These are phyloP conservation scores for Oreohelix idahoensis DNA, from an alignment of 1,140 invertebrate genomes.

Conservation along the genomic window DNA sequence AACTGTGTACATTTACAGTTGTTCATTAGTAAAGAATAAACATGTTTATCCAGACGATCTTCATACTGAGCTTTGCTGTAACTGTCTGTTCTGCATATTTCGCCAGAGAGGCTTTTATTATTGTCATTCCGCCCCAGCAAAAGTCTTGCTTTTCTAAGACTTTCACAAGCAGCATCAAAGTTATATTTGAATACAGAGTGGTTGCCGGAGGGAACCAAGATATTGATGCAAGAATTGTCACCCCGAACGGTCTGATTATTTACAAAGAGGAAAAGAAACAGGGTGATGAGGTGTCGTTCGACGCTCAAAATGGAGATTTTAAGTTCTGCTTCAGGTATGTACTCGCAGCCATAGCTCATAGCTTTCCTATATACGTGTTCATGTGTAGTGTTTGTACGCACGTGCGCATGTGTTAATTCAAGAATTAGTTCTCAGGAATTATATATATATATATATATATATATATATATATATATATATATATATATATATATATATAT, in stretches of 20 bases:
- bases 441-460: too few species aligned
- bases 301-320: conserved; percentile 27
- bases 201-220: not conserved
- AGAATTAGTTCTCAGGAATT: too few species aligned
- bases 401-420: too few species aligned
- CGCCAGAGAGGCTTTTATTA: conserved; percentile 13
- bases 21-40: not conserved
- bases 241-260: conserved; percentile 4
- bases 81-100: not conserved
- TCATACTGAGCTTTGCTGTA: not conserved
- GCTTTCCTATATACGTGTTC: too few species aligned
- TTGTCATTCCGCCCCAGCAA: not conserved
- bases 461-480: too few species aligned
- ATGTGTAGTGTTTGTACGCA: not conserved
- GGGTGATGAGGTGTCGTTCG: conserved; percentile 13
- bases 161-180: conserved; percentile 18
- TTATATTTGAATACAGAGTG: conserved; percentile 26
- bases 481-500: too few species aligned
- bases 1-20: not conserved
- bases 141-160: conserved; percentile 27
- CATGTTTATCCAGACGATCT: not conserved
- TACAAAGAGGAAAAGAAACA: not conserved
- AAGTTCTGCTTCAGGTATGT: conserved; percentile 32
- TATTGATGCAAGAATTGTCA: conserved; percentile 1
- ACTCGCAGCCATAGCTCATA: not conserved